Base-by-base conservation (phyloP, 2,888 invertebrate genomes). In the Brachylomia viminalis region DNA sequence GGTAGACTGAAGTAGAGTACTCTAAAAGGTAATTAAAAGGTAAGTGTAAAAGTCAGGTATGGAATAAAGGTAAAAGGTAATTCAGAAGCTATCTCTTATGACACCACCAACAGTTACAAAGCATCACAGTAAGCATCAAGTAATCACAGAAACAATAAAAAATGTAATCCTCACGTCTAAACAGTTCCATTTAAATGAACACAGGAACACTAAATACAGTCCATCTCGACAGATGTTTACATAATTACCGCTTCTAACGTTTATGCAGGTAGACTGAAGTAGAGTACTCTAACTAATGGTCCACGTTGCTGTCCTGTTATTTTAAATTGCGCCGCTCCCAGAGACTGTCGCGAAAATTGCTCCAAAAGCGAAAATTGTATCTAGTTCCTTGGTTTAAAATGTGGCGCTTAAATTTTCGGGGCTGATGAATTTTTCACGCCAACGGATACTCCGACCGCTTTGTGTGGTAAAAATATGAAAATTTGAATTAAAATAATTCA, bases 261-360 rank as follows among this genome's bases (percentile, higher is more conserved):
- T 82, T 79, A 81, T 82, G 75, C 79, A 86, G 82, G 84, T 69
- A 72, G 65, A 70, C 67, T 58, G 62, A 23, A 65, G 59, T 54
- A 11, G 67, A 87, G 86, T 82, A 83, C 87, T 88, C 81, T 85
- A 87, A 86, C 88, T 88, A 90, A 90, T 90, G 84, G 86, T 73
- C 72, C 68, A 72, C 73, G 47, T 69, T 69, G n/a, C 83, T 82
- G 84, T 80, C 85, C 88, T 88, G 89, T 88, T 89, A 90, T 90
- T 90, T 88, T 87, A 88, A 88, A 88, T 90, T 87, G 87, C 78
- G 74, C 72, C 66, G 72, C 74, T 81, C 59, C 66, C 70, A 76
- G 83, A 77, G 80, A 83, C 82, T 73, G 69, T 65, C 68, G 67
- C 79, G 83, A 85, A 87, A 89, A 90, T 89, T 87, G 85, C 82